A percentile compares a stretch with the other conserved stretches of the same genome.
These are phyloP conservation scores for Tragelaphus oryx DNA, from an alignment of 2,797 vertebrate species.

Conservation along the genomic window DNA sequence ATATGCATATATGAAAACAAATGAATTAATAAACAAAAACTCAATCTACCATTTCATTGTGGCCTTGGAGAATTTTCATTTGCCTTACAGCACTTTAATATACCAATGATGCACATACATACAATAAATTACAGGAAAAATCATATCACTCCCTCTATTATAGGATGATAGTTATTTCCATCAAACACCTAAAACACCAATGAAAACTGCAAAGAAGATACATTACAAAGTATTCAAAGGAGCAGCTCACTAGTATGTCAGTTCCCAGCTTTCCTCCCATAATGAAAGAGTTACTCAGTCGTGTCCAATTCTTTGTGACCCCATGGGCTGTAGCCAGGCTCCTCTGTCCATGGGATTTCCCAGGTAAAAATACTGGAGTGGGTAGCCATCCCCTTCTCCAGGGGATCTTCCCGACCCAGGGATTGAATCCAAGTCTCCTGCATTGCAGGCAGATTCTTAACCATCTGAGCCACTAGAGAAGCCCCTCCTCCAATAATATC, in stretches of 20 bases:
- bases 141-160: background rate
- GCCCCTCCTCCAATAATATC: background rate
- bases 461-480: background rate
- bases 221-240: background rate
- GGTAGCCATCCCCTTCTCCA: background rate
- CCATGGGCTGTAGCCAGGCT: background rate
- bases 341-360: background rate
- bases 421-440: background rate
- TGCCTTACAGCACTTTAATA: background rate
- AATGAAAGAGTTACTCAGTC: background rate
- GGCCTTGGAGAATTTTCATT: background rate
- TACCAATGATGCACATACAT: background rate
- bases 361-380: background rate
- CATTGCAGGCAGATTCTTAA: background rate
- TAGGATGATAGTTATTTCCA: background rate
- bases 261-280: background rate
- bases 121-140: background rate
- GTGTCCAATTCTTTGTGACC: background rate
- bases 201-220: background rate
- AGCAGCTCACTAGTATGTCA: background rate
- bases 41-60: background rate
- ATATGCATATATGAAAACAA: background rate
- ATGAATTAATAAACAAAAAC: background rate
- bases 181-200: background rate
- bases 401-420: background rate